These are phyloP conservation scores for Bradypodion ventrale DNA, from an alignment of 2,797 vertebrate genomes.

Conservation along the genomic window DNA sequence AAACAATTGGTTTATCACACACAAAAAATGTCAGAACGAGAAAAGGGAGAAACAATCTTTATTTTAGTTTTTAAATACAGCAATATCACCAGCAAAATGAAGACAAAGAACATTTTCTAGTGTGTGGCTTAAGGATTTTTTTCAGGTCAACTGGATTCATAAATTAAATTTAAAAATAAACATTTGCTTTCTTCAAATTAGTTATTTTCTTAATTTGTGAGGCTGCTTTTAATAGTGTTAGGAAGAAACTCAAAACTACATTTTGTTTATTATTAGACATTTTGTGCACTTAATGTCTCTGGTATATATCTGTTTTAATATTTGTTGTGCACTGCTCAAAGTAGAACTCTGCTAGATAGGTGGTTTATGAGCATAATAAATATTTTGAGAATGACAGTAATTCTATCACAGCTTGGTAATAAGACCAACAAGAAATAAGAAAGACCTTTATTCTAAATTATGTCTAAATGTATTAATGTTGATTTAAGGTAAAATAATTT, in stretches of 20 bases:
- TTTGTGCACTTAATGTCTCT: too few relatives aligned
- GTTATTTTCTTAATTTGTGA: not conserved
- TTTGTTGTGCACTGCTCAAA: too few relatives aligned
- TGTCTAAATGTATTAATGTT: not conserved
- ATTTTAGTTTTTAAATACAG: constrained; percentile 6
- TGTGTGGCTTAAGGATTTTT: constrained; percentile 28
- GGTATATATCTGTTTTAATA: too few relatives aligned
- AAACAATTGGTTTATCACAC: constrained; percentile 6
- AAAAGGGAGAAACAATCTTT: constrained; percentile 68
- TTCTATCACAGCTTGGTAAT: not conserved
- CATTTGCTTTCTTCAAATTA: not conserved
- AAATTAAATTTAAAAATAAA: not conserved
- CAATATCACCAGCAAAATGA: constrained; percentile 62
- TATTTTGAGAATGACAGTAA: not conserved
- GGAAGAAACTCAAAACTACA: too few relatives aligned
- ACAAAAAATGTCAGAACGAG: constrained; percentile 19
- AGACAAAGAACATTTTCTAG: constrained; percentile 25
- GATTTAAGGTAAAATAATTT: not conserved
- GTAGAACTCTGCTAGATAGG: too few relatives aligned
- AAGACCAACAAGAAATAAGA: not conserved
- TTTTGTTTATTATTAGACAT: too few relatives aligned
- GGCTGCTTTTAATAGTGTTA: too few relatives aligned
- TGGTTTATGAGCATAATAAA: too few relatives aligned
- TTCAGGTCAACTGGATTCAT: constrained; percentile 70
- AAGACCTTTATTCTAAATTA: not conserved